These are phyloP conservation scores for Torymus texanus DNA, from an alignment of 2,888 invertebrate genomes.

Conservation along the genomic window DNA sequence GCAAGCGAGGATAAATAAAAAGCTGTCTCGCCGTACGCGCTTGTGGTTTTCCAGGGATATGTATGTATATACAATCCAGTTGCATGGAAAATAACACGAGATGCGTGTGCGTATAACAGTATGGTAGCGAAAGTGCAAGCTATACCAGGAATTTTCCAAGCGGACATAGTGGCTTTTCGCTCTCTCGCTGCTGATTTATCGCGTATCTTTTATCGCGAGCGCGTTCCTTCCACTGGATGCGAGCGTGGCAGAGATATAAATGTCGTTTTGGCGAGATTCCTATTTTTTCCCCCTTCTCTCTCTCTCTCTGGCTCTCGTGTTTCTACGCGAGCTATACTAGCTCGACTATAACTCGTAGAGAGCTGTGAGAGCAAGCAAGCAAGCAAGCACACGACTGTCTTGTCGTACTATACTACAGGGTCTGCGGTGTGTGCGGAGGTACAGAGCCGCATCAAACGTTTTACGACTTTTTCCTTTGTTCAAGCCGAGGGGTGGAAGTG, in stretches of 20 bases:
- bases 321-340: too few species aligned
- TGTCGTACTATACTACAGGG: background rate
- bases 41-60: too few species aligned
- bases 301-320: background rate
- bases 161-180: slow-evolving; percentile 12
- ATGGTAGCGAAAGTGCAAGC: slow-evolving; percentile 24
- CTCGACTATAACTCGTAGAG: too few species aligned
- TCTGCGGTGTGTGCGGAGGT: too few species aligned
- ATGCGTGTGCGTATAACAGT: too few species aligned
- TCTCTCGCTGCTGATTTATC: slow-evolving; percentile 44
- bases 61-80: too few species aligned
- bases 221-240: slow-evolving; percentile 1
- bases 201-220: background rate
- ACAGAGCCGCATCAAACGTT: background rate
- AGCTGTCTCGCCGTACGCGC: too few species aligned
- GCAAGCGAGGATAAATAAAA: too few species aligned
- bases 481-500: too few species aligned
- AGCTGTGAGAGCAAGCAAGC: too few species aligned
- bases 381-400: background rate
- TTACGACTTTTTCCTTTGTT: background rate
- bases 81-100: too few species aligned
- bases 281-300: slow-evolving; percentile 5
- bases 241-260: slow-evolving; percentile 30
- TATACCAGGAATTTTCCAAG: slow-evolving; percentile 38
- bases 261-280: slow-evolving; percentile 39